Conservation (phyloP, 1,140 invertebrate species). For the Brachionus rubens region DNA sequence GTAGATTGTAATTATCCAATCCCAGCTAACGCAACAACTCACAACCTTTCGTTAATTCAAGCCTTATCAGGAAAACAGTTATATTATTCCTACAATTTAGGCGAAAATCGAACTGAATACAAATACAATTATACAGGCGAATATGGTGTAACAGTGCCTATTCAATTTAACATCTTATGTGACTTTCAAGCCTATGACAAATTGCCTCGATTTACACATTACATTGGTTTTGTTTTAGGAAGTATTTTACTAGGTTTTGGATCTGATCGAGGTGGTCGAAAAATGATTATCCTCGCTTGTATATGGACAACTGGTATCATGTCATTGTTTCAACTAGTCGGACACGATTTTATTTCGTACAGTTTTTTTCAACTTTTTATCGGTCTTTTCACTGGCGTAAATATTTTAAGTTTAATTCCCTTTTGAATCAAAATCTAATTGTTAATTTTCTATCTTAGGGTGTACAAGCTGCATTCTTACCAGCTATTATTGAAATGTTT, state of each 20-base stretch:
- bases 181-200: neutral
- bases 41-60: neutral
- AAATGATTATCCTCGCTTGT: slow-evolving; percentile 41
- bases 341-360: slow-evolving; percentile 46
- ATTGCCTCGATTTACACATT: neutral
- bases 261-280: slow-evolving; percentile 37
- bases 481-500: slow-evolving; percentile 46
- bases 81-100: no score
- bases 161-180: slow-evolving; percentile 9
- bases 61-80: no score
- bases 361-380: slow-evolving; percentile 42
- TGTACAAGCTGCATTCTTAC: slow-evolving; percentile 20
- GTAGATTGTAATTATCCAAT: neutral
- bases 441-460: neutral
- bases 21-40: neutral
- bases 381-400: slow-evolving; percentile 36
- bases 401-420: neutral
- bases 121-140: no score
- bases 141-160: slow-evolving; percentile 34
- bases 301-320: slow-evolving; percentile 23
- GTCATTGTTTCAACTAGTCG: slow-evolving; percentile 44
- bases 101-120: no score
- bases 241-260: slow-evolving; percentile 13
- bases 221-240: slow-evolving; percentile 9
- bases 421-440: no score